Percentiles rank a stretch among this genome's conserved stretches.
These are phyloP conservation scores for Serilophus lunatus DNA, from an alignment of 2,113 vertebrate species.

Conservation along the genomic window DNA sequence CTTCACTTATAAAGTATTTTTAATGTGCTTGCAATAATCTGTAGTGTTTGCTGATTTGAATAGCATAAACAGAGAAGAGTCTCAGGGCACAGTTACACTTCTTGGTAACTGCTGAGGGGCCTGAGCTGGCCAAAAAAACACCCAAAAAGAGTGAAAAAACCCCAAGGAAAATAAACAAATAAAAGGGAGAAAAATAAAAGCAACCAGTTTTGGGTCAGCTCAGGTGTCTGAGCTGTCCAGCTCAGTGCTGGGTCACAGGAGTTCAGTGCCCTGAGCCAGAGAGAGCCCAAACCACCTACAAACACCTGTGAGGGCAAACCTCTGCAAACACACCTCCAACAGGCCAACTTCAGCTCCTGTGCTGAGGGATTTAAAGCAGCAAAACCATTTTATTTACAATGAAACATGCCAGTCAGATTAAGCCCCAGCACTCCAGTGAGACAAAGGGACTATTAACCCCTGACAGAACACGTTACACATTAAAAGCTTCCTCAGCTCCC, in stretches of 20 bases:
- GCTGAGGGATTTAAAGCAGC: background rate
- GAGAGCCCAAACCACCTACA: background rate
- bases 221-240: background rate
- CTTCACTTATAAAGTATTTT: background rate
- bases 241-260: background rate
- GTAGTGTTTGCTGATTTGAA: background rate
- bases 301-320: background rate
- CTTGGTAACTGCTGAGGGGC: background rate
- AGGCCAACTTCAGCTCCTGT: background rate
- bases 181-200: background rate
- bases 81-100: background rate
- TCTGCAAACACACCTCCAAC: background rate
- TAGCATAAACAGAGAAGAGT: background rate
- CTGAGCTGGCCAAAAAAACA: background rate
- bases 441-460: background rate
- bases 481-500: background rate
- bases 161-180: too few species aligned
- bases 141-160: background rate
- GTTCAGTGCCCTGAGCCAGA: background rate
- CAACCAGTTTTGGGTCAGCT: background rate
- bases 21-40: background rate
- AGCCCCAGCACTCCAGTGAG: background rate
- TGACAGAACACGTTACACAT: background rate
- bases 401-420: background rate
- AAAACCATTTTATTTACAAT: background rate